Evolutionary conservation across 2,888 invertebrate genomes (phyloP).

Genomic region (Apantesis nais): DNA sequence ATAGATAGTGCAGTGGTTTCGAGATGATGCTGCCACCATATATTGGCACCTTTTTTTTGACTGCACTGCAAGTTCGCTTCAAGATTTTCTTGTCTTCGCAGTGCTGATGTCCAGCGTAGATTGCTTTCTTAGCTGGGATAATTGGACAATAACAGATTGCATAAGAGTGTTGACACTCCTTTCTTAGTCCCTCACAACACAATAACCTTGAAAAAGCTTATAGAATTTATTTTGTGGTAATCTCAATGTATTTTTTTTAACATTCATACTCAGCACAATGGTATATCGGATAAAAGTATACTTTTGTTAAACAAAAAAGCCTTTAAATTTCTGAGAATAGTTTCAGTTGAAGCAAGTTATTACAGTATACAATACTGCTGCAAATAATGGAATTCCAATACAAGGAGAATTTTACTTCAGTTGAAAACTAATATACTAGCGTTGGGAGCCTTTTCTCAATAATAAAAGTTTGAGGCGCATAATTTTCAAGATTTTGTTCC

Average conservation of each 20-base stretch:
- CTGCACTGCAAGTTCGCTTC: too few relatives aligned
- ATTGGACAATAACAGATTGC: too few relatives aligned
- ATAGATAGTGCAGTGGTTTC: background rate
- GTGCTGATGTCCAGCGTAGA: too few relatives aligned
- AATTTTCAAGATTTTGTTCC: constrained; percentile 56
- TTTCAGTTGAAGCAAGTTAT: background rate
- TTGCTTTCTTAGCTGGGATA: too few relatives aligned
- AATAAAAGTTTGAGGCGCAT: constrained; percentile 55
- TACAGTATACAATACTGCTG: constrained; percentile 21
- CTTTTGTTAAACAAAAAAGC: background rate
- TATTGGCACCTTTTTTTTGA: too few relatives aligned
- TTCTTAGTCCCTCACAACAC: too few relatives aligned
- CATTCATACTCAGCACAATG: background rate
- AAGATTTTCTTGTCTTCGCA: too few relatives aligned
- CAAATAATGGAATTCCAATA: constrained; percentile 38
- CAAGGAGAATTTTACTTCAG: constrained; percentile 39
- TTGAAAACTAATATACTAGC: constrained; percentile 42
- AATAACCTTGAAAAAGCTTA: too few relatives aligned
- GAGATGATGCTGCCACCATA: background rate
- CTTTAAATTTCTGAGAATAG: background rate
- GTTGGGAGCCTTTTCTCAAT: constrained; percentile 44
- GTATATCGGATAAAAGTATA: background rate
- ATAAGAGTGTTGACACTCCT: too few relatives aligned
- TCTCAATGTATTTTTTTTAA: background rate
- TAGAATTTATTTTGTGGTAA: too few relatives aligned